These are phyloP conservation scores for Boloria selene DNA, from an alignment of 2,888 invertebrate species.

Conservation along the genomic window DNA sequence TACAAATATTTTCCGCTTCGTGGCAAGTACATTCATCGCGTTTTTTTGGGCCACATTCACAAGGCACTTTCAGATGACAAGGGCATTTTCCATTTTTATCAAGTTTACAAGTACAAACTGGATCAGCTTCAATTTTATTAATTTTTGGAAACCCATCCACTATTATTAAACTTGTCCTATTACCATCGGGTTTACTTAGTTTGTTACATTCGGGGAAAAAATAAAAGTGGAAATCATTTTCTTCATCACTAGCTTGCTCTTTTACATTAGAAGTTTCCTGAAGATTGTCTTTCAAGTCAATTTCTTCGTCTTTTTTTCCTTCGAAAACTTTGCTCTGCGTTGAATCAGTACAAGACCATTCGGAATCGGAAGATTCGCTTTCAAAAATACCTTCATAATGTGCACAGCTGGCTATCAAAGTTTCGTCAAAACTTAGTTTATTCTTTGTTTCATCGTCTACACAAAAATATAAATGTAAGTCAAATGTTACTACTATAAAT, in stretches of 20 bases:
- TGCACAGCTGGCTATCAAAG: slow-evolving; percentile 78
- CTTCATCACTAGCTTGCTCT: slow-evolving; percentile 53
- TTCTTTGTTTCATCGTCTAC: slow-evolving; percentile 75
- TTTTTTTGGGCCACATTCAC: slow-evolving; percentile 64
- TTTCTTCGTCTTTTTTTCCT: slow-evolving; percentile 51
- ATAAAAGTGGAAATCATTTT: slow-evolving; percentile 69
- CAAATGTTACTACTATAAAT: slow-evolving; percentile 4
- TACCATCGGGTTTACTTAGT: slow-evolving; percentile 50
- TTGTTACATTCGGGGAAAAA: slow-evolving; percentile 73
- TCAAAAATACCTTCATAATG: slow-evolving; percentile 61
- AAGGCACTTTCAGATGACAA: slow-evolving; percentile 61
- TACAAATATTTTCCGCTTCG: slow-evolving; percentile 57
- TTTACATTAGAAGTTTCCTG: slow-evolving; percentile 48
- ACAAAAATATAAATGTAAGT: slow-evolving; percentile 25
- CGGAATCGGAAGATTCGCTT: slow-evolving; percentile 66
- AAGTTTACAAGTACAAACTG: slow-evolving; percentile 56
- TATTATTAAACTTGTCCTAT: slow-evolving; percentile 60
- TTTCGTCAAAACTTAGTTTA: slow-evolving; percentile 80
- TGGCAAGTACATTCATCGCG: slow-evolving; percentile 59
- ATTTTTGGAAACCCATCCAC: slow-evolving; percentile 67
- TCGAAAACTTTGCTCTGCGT: slow-evolving; percentile 49
- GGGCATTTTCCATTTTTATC: slow-evolving; percentile 59
- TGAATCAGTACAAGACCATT: slow-evolving; percentile 64
- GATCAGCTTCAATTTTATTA: slow-evolving; percentile 50
- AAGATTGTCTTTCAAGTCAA: slow-evolving; percentile 43